A percentile compares a stretch with the other conserved stretches of the same genome.
These are phyloP conservation scores for Sinelater perroti DNA, from an alignment of 2,888 invertebrate genomes.

Conservation along the genomic window DNA sequence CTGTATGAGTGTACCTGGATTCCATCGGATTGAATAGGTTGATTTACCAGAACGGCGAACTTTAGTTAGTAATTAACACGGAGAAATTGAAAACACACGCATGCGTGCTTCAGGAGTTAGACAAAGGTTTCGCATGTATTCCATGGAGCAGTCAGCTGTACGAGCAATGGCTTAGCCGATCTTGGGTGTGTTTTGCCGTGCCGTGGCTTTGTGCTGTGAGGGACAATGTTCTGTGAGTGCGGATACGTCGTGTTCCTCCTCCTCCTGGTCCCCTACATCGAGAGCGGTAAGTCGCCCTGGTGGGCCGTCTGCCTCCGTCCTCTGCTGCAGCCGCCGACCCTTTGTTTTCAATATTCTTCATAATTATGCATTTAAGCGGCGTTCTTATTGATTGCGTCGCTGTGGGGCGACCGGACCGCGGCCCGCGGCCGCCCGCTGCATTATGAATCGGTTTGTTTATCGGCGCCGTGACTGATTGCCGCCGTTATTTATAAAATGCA, in stretches of 20 bases:
- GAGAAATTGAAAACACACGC: slow-evolving; percentile 59
- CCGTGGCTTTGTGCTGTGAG: slow-evolving; percentile 52
- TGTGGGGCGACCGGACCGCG: too few relatives aligned
- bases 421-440: too few relatives aligned
- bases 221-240: slow-evolving; percentile 71
- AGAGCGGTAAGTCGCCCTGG: slow-evolving; percentile 69
- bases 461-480: slow-evolving; percentile 9
- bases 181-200: slow-evolving; percentile 48
- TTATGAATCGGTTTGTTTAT: not conserved
- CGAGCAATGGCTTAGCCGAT: slow-evolving; percentile 65
- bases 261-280: slow-evolving; percentile 74
- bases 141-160: slow-evolving; percentile 67
- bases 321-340: slow-evolving; percentile 10
- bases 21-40: too few relatives aligned
- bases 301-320: slow-evolving; percentile 5
- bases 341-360: slow-evolving; percentile 25
- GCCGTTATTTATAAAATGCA: not conserved
- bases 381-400: not conserved
- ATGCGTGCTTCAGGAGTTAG: slow-evolving; percentile 67
- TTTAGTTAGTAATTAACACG: slow-evolving; percentile 16
- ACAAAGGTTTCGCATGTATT: slow-evolving; percentile 67
- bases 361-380: too few relatives aligned
- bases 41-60: too few relatives aligned
- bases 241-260: slow-evolving; percentile 75
- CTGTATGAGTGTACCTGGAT: not conserved